Evolutionary conservation across 2,888 invertebrate species (phyloP), one percentile per base, ranked within the genome.

Genomic region (Busseola fusca): DNA sequence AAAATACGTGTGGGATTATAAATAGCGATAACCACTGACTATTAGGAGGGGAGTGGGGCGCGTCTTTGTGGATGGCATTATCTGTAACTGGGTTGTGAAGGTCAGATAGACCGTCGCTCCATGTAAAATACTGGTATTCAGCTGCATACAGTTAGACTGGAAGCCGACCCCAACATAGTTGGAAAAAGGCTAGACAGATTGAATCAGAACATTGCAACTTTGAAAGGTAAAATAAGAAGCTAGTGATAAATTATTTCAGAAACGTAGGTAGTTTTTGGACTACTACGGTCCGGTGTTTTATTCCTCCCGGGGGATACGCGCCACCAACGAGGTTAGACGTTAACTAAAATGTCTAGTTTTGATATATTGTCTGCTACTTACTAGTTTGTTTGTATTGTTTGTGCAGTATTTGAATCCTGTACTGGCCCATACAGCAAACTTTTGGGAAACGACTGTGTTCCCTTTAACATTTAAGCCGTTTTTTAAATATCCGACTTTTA

Each of bases 271-370:
- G 34, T 77, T 77, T 70, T 27, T 74, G 65, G 65, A 52, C 48
- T 45, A 40, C 40, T 16, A n/a, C 40, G 21, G 62, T 63, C 57
- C 71, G 25, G 14, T 58, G 64, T 64, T 76, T 63, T 64, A 79
- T 69, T 21, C 16, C 25, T 72, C 80, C 65, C 73, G 12, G n/a
- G 69, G 68, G 62, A 59, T 52, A 71, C 67, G 69, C 77, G 78
- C 74, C 79, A 81, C 76, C 74, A 74, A 40, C 74, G 66, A 57
- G 74, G 58, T 72, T 76, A 69, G 74, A 72, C 78, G 69, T 76
- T 79, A 76, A 83, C 69, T 74, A 48, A 83, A 81, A 85, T 79
- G 78, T 81, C 85, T 73, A 65, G 72, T 80, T 76, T 79, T 80
- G 77, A 85, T 86, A 83, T 78, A 86, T 79, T 69, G 77, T 74